These are phyloP conservation scores for Dendroctonus ponderosae DNA, from an alignment of 1,140 invertebrate species.

Conservation along the genomic window DNA sequence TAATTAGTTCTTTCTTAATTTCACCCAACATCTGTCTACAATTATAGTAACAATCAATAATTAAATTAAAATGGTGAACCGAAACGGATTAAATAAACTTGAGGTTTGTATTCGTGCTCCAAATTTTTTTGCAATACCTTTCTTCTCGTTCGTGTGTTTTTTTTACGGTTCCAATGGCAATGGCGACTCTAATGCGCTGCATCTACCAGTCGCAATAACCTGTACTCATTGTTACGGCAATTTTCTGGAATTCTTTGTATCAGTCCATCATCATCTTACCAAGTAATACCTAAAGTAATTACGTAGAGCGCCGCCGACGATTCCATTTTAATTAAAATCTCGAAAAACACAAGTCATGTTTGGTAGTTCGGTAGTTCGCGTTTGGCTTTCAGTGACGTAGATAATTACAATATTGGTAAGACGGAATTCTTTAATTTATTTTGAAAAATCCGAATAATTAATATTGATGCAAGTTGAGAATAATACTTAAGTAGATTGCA, in stretches of 20 bases:
- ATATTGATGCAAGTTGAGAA: no score
- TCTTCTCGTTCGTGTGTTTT: not conserved
- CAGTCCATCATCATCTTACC: conserved; percentile 25
- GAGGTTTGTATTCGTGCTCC: conserved; percentile 22
- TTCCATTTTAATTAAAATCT: conserved; percentile 36
- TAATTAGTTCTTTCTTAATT: no score
- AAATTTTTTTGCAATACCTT: conserved; percentile 9
- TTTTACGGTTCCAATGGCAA: not conserved
- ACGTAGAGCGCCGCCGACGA: conserved; percentile 28
- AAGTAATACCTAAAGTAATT: conserved; percentile 33
- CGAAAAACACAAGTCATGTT: conserved; percentile 33
- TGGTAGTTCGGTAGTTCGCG: conserved; percentile 11
- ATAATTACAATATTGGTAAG: not conserved
- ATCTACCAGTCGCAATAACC: conserved; percentile 26
- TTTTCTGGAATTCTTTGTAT: conserved; percentile 35
- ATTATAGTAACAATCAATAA: not conserved
- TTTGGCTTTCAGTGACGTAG: conserved; percentile 19
- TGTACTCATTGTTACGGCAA: conserved; percentile 28
- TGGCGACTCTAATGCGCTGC: conserved; percentile 11
- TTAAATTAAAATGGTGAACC: conserved; percentile 8
- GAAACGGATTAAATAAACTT: conserved; percentile 17
- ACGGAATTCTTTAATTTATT: no score
- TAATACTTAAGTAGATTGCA: no score
- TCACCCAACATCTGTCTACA: not conserved
- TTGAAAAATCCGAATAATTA: no score